These are phyloP conservation scores for Dexiosoma caninum DNA, from an alignment of 2,888 invertebrate genomes.

Conservation along the genomic window DNA sequence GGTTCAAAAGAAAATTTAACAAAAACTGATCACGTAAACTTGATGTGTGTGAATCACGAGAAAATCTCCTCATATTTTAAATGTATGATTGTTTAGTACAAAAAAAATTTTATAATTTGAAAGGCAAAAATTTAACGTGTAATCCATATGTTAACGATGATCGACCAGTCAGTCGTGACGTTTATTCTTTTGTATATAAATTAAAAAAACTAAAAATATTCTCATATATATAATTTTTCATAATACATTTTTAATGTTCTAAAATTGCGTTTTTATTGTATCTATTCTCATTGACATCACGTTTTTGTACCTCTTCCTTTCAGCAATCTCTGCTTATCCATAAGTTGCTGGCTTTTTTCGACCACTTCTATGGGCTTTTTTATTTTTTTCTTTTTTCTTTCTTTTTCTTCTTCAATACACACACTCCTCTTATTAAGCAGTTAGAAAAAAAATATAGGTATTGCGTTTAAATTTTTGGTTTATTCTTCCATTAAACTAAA, in stretches of 20 bases:
- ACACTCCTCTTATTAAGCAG: constrained; percentile 53
- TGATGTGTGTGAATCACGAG: too few relatives aligned
- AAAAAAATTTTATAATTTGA: too few relatives aligned
- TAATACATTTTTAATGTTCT: neutral
- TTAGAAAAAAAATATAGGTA: constrained; percentile 61
- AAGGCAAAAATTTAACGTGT: too few relatives aligned
- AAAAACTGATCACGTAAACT: too few relatives aligned
- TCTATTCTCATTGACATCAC: constrained; percentile 22
- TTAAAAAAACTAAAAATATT: too few relatives aligned
- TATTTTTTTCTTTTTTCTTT: constrained; percentile 34
- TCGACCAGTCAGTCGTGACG: too few relatives aligned
- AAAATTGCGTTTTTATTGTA: neutral
- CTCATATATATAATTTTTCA: too few relatives aligned
- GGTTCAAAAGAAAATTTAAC: too few relatives aligned
- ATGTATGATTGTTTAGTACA: too few relatives aligned
- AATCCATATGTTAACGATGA: too few relatives aligned
- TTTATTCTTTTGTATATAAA: too few relatives aligned
- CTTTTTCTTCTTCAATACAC: constrained; percentile 51
- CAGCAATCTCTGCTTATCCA: constrained; percentile 42
- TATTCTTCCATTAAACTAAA: constrained; percentile 42
- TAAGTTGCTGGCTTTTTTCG: constrained; percentile 49
- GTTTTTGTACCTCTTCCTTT: constrained; percentile 34
- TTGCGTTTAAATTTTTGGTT: constrained; percentile 48
- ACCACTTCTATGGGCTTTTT: constrained; percentile 45
- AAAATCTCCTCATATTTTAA: too few relatives aligned